Conservation (phyloP, 2,113 vertebrate genomes). For the Pungitius pungitius region DNA sequence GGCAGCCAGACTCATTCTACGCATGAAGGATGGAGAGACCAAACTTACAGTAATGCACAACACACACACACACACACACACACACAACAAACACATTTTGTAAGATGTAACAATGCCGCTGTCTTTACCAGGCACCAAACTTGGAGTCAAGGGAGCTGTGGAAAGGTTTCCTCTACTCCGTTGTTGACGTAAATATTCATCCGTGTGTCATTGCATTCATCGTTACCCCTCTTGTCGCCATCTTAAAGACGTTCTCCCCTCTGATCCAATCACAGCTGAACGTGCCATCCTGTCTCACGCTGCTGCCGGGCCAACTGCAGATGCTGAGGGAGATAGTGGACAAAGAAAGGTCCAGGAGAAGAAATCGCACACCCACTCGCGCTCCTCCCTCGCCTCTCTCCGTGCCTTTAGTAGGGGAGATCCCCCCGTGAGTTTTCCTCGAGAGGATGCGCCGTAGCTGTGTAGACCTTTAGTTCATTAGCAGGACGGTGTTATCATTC, state of each 20-base stretch:
- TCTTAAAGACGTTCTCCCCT: neutral
- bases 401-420: slow-evolving; percentile 77
- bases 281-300: slow-evolving; percentile 81
- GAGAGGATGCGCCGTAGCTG: neutral
- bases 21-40: slow-evolving; percentile 82
- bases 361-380: slow-evolving; percentile 71
- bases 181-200: slow-evolving; percentile 82
- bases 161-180: slow-evolving; percentile 88
- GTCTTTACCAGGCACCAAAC: slow-evolving; percentile 80
- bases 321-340: slow-evolving; percentile 85
- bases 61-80: neutral
- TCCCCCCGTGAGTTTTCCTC: slow-evolving; percentile 78
- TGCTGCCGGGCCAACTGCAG: slow-evolving; percentile 87
- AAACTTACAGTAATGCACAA: slow-evolving; percentile 82
- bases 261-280: slow-evolving; percentile 75
- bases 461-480: neutral
- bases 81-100: neutral
- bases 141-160: slow-evolving; percentile 87
- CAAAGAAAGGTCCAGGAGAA: slow-evolving; percentile 81
- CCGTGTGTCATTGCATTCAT: neutral
- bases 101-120: neutral
- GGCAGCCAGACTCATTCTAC: slow-evolving; percentile 77
- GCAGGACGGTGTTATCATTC: neutral
- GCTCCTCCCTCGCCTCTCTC: slow-evolving; percentile 76
- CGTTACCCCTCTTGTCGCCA: neutral